Evolutionary conservation across 2,113 vertebrate species (phyloP), one percentile per base, ranked within the genome.

Genomic region (Atractosteus spatula): DNA sequence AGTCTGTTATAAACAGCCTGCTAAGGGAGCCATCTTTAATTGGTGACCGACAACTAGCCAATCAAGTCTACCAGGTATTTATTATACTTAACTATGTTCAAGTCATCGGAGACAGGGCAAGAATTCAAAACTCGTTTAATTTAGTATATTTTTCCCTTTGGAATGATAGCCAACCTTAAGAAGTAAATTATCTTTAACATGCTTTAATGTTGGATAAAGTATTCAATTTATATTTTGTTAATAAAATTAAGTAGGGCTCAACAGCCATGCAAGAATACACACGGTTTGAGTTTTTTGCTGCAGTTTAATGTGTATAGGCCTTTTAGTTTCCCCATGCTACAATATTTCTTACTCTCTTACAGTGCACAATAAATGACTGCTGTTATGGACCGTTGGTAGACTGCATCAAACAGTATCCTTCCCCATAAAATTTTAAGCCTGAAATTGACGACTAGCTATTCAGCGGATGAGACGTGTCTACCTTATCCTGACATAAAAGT

Each of bases 361-460:
- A 99, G 97, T 98, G 97, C 89, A 95, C 93, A 82, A 93, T 98
- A 93, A 99, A 99, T 77, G 97, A 99, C 94, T 99, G 94, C 88
- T 99, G 96, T 95, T 99, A 99, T 91, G 97, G 97, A 92, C 97
- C 97, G 78, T 92, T 98, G 95, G 97, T 99, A 87, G 97, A 98
- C 94, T 97, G 96, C 95, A 98, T 99, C 95, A 99, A 98, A 95
- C 97, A 99, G 97, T 98, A 99, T 99, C 97, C 96, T 99, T 94
- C 90, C 90, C 89, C 92, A 95, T 96, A 96, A 97, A 96, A 96
- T 92, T 91, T 96, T 94, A 95, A 87, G 93, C 91, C 93, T 89
- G 86, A 85, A 94, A 91, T 95, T 95, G 94, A 96, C 89, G 90
- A 96, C 93, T 88, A 93, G 91, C 90, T 90, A 85, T 91, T 93